Base-by-base conservation (phyloP, 1,140 invertebrate species). In the Melanaphis sacchari region DNA sequence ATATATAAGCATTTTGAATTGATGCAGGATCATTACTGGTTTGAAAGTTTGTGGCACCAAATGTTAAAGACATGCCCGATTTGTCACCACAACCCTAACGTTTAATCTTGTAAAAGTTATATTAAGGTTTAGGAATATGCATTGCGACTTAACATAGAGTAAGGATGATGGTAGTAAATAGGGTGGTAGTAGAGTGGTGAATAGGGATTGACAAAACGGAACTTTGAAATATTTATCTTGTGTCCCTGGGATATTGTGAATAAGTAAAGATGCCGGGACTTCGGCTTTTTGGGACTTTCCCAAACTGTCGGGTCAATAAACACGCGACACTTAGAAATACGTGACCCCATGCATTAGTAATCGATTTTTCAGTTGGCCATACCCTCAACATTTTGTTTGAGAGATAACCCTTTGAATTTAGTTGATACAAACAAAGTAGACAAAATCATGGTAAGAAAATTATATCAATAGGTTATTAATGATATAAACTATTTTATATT, bases 21-120 rank as follows among this genome's bases (percentile, higher is more conserved):
- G 66, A 93, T 93, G 66, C 46, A 6, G 46, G 91, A 41, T 82
- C 66, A 82, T 92, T 92, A 92, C 59, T 82, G 91, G 91, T 84
- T 93, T 52, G 81, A 85, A 93, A 93, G 91, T 84, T 93, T 52
- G 91, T 43, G 76, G 76, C 91, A 52, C 91, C 91, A 85, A 93
- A 93, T 93, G 91, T 93, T 93, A 85, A 84, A 93, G 81, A 84
- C 91, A 85, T 49, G 36, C 24, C 91, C 91, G 91, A 93, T 93
- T 93, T 84, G 91, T 93, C 91, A 93, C 76, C 66, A 41, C 76
- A 54, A 46, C 91, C 36, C 91, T 59, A 93, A 84, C 91, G 43
- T 93, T 85, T 93, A 84, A 84, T 93, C 91, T 84, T 93, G 81
- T 93, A 93, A 93, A 93, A 93, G 91, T 93, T 93, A 85, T 41